Evolutionary conservation across 1,140 invertebrate genomes (phyloP).

Genomic region (Diabrotica virgifera): DNA sequence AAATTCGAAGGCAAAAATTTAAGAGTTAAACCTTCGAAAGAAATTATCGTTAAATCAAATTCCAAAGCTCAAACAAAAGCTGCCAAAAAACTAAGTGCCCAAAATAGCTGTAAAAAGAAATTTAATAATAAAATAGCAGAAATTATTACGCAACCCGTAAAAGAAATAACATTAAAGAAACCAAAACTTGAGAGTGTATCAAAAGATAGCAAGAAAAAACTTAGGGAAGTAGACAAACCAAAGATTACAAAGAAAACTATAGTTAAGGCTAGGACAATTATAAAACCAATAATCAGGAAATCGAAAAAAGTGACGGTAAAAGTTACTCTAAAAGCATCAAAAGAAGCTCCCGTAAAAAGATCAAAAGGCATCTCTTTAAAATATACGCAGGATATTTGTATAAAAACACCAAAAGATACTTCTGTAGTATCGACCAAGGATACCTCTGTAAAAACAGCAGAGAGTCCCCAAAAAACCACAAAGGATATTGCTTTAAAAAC

Average conservation of each 20-base stretch:
- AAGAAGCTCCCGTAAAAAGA: slow-evolving; percentile 5
- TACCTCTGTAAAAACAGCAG: neutral
- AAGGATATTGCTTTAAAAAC: neutral
- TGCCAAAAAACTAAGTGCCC: slow-evolving; percentile 28
- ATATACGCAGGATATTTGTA: neutral
- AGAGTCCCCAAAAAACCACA: slow-evolving; percentile 10
- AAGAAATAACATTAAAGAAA: slow-evolving; percentile 15
- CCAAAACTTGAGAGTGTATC: neutral
- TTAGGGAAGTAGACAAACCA: slow-evolving; percentile 8
- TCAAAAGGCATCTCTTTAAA: slow-evolving; percentile 3
- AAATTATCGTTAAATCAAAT: slow-evolving; percentile 9
- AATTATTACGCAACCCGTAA: neutral
- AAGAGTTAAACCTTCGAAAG: slow-evolving; percentile 14
- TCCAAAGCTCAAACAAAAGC: slow-evolving; percentile 33
- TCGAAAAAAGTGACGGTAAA: neutral
- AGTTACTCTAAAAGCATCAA: slow-evolving; percentile 4
- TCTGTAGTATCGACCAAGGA: neutral
- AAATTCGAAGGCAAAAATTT: slow-evolving; percentile 13
- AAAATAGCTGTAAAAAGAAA: slow-evolving; percentile 16
- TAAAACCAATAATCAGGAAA: neutral
- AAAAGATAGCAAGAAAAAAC: slow-evolving; percentile 17
- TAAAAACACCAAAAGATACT: too few species aligned
- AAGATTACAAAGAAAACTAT: slow-evolving; percentile 3
- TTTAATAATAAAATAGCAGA: slow-evolving; percentile 18
- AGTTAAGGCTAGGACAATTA: slow-evolving; percentile 7